Conservation (phyloP, 2,797 vertebrate species). For the Moxostoma hubbsi region DNA sequence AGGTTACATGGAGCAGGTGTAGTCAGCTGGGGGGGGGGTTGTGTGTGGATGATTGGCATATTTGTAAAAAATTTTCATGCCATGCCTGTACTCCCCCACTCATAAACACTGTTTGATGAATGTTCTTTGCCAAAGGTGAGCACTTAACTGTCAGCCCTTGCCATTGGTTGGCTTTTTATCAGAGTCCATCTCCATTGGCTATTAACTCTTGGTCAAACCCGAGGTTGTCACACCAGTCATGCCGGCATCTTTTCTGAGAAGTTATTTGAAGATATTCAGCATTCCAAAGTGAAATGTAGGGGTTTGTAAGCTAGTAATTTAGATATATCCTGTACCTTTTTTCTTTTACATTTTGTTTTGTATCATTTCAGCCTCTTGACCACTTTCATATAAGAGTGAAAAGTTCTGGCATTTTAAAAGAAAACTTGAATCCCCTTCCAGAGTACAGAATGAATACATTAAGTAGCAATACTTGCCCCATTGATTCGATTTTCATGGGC, state of each 20-base stretch:
- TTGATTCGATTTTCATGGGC: no score
- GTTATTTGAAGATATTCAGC: slow-evolving; percentile 2
- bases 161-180: slow-evolving; percentile 43
- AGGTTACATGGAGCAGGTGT: slow-evolving; percentile 44
- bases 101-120: slow-evolving; percentile 61
- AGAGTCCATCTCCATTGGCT: slow-evolving; percentile 32
- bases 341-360: background rate
- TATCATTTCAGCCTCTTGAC: slow-evolving; percentile 10
- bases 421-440: background rate
- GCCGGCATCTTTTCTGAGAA: slow-evolving; percentile 17
- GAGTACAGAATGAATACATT: no score
- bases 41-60: slow-evolving; percentile 24
- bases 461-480: no score
- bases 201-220: slow-evolving; percentile 28
- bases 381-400: background rate
- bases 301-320: background rate
- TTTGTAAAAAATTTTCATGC: slow-evolving; percentile 51
- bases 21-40: slow-evolving; percentile 32
- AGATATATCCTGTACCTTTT: background rate
- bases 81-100: slow-evolving; percentile 34
- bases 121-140: slow-evolving; percentile 54
- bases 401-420: slow-evolving; percentile 29
- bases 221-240: slow-evolving; percentile 18
- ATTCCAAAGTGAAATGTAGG: background rate
- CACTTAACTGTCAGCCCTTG: slow-evolving; percentile 22